These are phyloP conservation scores for Gouania willdenowi DNA, from an alignment of 2,797 vertebrate genomes.

Conservation along the genomic window DNA sequence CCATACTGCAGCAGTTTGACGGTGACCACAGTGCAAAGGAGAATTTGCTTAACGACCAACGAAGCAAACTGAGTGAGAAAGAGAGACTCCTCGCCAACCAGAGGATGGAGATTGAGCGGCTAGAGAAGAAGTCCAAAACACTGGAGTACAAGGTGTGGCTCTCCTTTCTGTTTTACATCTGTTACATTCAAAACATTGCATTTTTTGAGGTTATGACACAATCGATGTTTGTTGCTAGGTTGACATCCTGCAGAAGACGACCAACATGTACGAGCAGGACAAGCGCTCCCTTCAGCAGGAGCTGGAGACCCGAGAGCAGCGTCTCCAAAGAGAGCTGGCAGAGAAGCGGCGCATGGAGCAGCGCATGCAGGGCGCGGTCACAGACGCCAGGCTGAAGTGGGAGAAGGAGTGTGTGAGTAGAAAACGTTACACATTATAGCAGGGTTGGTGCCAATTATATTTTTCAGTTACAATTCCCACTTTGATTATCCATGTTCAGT, in stretches of 20 bases:
- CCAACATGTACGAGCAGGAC: slow-evolving; percentile 90
- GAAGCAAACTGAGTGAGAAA: slow-evolving; percentile 81
- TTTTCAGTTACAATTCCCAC: too few relatives aligned
- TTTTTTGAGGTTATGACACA: too few relatives aligned
- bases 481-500: too few relatives aligned
- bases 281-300: slow-evolving; percentile 88
- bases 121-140: slow-evolving; percentile 92
- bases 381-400: slow-evolving; percentile 87
- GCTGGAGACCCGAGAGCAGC: slow-evolving; percentile 82
- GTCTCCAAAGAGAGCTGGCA: slow-evolving; percentile 82
- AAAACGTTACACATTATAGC: too few relatives aligned
- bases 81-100: slow-evolving; percentile 83
- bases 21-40: slow-evolving; percentile 77
- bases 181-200: too few relatives aligned
- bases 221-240: slow-evolving; percentile 71
- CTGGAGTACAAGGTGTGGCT: slow-evolving; percentile 91
- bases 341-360: slow-evolving; percentile 87
- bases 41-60: slow-evolving; percentile 76
- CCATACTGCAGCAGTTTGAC: slow-evolving; percentile 85
- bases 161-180: too few relatives aligned
- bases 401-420: slow-evolving; percentile 95
- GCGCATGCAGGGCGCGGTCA: slow-evolving; percentile 86
- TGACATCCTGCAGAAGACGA: slow-evolving; percentile 91
- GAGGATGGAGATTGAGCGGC: slow-evolving; percentile 81
- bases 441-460: too few relatives aligned